phyloP scores from a whole-genome alignment of 2,113 vertebrate species.

The Acrocephalus arundinaceus region DNA sequence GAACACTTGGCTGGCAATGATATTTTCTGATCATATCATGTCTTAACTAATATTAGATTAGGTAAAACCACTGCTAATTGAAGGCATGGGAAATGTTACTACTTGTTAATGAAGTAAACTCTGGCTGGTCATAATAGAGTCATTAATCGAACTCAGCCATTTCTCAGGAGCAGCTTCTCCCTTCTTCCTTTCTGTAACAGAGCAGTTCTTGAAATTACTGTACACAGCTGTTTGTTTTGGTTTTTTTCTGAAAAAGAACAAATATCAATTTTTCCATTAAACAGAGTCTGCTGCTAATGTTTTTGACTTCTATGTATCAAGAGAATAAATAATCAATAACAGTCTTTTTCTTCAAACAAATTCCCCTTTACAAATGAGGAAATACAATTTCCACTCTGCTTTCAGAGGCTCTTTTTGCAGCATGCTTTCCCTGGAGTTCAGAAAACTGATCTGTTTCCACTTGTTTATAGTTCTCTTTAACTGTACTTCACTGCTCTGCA shows the following conservation, averaged over 20 bases:
- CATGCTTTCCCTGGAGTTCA: not conserved
- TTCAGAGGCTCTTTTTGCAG: not conserved
- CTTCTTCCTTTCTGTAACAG: not conserved
- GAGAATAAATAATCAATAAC: constrained; percentile 26
- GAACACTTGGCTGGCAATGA: constrained; percentile 58
- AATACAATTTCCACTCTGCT: not conserved
- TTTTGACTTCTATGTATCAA: not conserved
- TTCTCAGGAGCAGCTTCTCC: not conserved
- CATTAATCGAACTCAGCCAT: constrained; percentile 1
- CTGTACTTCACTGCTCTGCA: not conserved
- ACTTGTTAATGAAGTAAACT: constrained; percentile 67
- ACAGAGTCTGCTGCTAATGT: not conserved
- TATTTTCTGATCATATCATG: constrained; percentile 67
- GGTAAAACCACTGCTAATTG: constrained; percentile 73
- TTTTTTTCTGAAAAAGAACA: not conserved
- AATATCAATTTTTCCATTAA: not conserved
- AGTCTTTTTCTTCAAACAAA: not conserved
- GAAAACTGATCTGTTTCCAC: not conserved
- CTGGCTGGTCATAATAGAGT: constrained; percentile 12
- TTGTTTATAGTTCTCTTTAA: constrained; percentile 20
- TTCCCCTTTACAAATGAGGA: not conserved
- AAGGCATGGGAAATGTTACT: constrained; percentile 64
- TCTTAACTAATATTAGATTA: constrained; percentile 68
- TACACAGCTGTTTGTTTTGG: too few species aligned
- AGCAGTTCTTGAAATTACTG: not conserved